Conservation (phyloP, 2,888 invertebrate species). For the Pimpla rufipes region DNA sequence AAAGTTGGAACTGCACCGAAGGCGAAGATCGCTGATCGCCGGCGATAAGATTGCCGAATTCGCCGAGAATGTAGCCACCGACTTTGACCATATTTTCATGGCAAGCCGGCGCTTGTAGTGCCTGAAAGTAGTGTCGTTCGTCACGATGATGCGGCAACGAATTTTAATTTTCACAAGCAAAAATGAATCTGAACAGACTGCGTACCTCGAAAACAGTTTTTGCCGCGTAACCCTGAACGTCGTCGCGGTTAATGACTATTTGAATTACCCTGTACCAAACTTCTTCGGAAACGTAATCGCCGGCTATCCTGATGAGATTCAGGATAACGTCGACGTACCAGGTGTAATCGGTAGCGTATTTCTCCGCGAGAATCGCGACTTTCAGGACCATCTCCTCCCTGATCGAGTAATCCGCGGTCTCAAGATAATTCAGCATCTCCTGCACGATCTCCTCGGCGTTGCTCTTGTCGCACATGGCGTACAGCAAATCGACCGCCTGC, state of each 20-base stretch:
- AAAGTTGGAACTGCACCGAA: constrained; percentile 97
- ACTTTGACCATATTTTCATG: constrained; percentile 99
- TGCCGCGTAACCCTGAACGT: constrained; percentile 99
- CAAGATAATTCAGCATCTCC: constrained; percentile 99
- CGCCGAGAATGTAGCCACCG: constrained; percentile 99
- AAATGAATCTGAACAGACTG: constrained; percentile 10
- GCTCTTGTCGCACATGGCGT: constrained; percentile 99
- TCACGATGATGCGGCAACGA: neutral
- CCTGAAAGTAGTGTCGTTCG: constrained; percentile 85
- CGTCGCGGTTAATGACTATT: constrained; percentile 99
- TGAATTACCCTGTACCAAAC: constrained; percentile 99
- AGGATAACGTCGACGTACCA: constrained; percentile 99
- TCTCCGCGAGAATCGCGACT: constrained; percentile 99
- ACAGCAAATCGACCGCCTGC: constrained; percentile 98
- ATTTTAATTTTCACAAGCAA: neutral
- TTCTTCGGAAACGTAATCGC: constrained; percentile 99
- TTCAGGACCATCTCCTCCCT: constrained; percentile 99
- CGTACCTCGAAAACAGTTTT: constrained; percentile 98
- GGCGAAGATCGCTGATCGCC: constrained; percentile 99
- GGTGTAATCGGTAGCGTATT: constrained; percentile 99
- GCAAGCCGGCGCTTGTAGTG: constrained; percentile 99
- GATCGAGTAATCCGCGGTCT: constrained; percentile 99
- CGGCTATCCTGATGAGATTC: constrained; percentile 99
- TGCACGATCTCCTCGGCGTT: constrained; percentile 99
- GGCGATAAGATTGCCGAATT: constrained; percentile 99